Percentiles rank a stretch among this genome's conserved stretches.
These are phyloP conservation scores for Tipula lateralis DNA, from an alignment of 2,888 invertebrate species.

Conservation along the genomic window DNA sequence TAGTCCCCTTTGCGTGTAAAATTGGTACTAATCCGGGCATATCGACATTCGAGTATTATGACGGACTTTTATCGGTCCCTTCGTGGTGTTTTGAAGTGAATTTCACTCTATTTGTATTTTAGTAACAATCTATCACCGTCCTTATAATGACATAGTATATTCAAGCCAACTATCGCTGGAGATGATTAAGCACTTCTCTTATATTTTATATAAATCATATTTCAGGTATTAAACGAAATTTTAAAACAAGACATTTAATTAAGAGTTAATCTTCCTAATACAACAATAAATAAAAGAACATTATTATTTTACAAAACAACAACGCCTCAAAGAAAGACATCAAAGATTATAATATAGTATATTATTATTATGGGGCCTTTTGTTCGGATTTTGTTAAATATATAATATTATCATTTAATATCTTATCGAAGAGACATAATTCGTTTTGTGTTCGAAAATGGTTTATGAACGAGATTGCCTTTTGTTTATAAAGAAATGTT, in stretches of 20 bases:
- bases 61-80: no score
- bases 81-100: no score
- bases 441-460: background rate
- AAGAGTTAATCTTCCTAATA: background rate
- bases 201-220: no score
- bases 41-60: no score
- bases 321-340: background rate
- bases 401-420: background rate
- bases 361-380: background rate
- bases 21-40: no score
- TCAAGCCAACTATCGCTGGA: no score
- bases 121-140: no score
- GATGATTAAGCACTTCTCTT: no score
- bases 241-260: background rate
- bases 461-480: background rate
- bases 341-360: background rate
- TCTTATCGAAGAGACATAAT: background rate
- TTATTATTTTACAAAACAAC: background rate
- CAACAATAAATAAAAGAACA: background rate
- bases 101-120: no score
- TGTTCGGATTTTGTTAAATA: background rate
- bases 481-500: background rate
- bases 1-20: no score
- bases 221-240: background rate
- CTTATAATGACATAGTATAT: no score